A percentile compares a stretch with the other conserved stretches of the same genome.
Conservation (phyloP, 2,113 vertebrate species). For the Syngnathus scovelli region DNA sequence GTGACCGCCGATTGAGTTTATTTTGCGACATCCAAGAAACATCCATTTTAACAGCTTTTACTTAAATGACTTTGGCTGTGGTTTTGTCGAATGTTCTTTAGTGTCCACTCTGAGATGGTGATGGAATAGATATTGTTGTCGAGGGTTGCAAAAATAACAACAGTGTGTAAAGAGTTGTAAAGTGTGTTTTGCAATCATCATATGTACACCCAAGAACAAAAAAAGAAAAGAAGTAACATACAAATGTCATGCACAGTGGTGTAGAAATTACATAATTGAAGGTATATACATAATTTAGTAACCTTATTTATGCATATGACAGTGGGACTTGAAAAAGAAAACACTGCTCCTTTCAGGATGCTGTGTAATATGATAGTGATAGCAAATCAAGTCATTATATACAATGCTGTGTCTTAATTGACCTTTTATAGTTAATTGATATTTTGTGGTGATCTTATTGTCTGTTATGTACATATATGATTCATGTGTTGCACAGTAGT, state of each 20-base stretch:
- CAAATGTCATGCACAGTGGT: not conserved
- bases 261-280: not conserved
- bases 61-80: not conserved
- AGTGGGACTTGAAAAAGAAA: not conserved
- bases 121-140: not conserved
- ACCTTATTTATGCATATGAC: not conserved
- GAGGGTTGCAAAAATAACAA: not conserved
- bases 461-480: no score
- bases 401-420: not conserved
- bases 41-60: not conserved
- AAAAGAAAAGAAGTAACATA: not conserved
- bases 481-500: no score
- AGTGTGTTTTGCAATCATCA: not conserved
- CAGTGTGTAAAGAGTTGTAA: not conserved
- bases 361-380: not conserved
- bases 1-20: slow-evolving; percentile 3
- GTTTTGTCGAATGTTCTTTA: not conserved
- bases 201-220: not conserved
- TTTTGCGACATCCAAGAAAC: slow-evolving; percentile 9
- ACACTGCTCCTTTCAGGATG: not conserved
- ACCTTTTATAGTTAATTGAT: not conserved
- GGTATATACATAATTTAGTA: not conserved
- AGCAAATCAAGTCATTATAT: not conserved
- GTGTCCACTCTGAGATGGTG: not conserved
- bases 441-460: not conserved